Evolutionary conservation across 1,140 invertebrate genomes (phyloP).

Genomic region (Drosophila nigrodunni): DNA sequence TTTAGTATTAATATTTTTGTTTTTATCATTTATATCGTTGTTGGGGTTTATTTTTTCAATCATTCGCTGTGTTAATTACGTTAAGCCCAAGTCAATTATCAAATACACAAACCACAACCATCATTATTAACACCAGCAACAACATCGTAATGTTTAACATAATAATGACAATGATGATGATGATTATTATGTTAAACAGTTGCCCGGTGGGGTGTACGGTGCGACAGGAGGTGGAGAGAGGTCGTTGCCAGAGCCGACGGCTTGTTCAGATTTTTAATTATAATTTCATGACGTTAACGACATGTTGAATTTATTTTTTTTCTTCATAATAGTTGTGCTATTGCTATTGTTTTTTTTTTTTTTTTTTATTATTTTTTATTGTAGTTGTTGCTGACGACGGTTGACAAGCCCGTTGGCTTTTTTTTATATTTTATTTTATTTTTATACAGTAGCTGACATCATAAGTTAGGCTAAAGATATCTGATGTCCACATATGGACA

Average conservation of each 20-base stretch:
- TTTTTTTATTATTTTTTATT: slow-evolving; percentile 15
- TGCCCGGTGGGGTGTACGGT: not conserved
- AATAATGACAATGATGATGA: slow-evolving; percentile 6
- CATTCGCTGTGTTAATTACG: slow-evolving; percentile 70
- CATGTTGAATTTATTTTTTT: slow-evolving; percentile 20
- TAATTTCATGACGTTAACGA: slow-evolving; percentile 59
- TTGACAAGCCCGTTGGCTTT: slow-evolving; percentile 31
- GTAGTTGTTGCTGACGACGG: slow-evolving; percentile 39
- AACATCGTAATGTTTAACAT: not conserved
- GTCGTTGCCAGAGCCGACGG: slow-evolving; percentile 37
- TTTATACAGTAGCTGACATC: slow-evolving; percentile 47
- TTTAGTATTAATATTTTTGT: slow-evolving; percentile 7
- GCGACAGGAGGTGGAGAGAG: slow-evolving; percentile 26
- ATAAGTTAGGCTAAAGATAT: slow-evolving; percentile 29
- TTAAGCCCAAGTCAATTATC: slow-evolving; percentile 73
- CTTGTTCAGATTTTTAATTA: slow-evolving; percentile 54
- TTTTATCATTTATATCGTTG: slow-evolving; percentile 17
- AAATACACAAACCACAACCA: slow-evolving; percentile 39
- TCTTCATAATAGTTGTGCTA: slow-evolving; percentile 36
- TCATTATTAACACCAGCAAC: slow-evolving; percentile 7
- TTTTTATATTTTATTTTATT: slow-evolving; percentile 5
- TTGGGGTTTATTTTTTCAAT: slow-evolving; percentile 48
- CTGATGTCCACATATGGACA: slow-evolving; percentile 27
- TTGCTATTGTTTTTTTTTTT: slow-evolving; percentile 36
- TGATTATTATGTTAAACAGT: slow-evolving; percentile 13